Percentiles rank a stretch among this genome's conserved stretches.
Conservation (phyloP, 2,888 invertebrate species). For the Venusia cambrica region DNA sequence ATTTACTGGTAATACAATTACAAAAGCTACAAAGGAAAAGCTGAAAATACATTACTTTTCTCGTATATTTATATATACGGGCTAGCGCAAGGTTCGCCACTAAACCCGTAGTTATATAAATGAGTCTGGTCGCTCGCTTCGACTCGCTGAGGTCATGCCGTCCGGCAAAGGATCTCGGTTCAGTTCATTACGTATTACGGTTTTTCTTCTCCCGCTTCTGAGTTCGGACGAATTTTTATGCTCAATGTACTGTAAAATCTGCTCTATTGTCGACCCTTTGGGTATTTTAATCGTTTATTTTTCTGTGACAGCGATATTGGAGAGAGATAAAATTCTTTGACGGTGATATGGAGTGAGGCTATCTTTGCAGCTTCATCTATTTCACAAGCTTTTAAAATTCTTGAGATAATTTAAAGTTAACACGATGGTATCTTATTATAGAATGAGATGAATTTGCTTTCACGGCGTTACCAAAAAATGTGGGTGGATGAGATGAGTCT, state of each 20-base stretch:
- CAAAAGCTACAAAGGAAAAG: conserved; percentile 32
- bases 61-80: conserved; percentile 28
- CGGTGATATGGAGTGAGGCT: conserved; percentile 6
- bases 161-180: conserved; percentile 42
- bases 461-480: conserved; percentile 29
- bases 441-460: conserved; percentile 1
- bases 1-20: conserved; percentile 38
- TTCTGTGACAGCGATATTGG: conserved; percentile 27
- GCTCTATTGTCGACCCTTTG: conserved; percentile 37
- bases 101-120: conserved; percentile 34
- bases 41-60: conserved; percentile 33
- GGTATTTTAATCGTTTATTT: conserved; percentile 39
- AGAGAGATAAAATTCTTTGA: conserved; percentile 23
- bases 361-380: conserved; percentile 13
- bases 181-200: conserved; percentile 55
- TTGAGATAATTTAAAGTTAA: not conserved
- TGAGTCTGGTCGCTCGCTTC: conserved; percentile 32
- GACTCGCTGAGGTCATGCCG: conserved; percentile 35
- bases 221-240: conserved; percentile 43
- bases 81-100: conserved; percentile 29
- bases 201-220: conserved; percentile 39
- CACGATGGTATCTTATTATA: conserved; percentile 1
- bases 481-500: conserved; percentile 52
- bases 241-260: conserved; percentile 53
- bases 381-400: conserved; percentile 11